Conservation (phyloP, 2,888 invertebrate genomes). For the Lapara coniferarum region DNA sequence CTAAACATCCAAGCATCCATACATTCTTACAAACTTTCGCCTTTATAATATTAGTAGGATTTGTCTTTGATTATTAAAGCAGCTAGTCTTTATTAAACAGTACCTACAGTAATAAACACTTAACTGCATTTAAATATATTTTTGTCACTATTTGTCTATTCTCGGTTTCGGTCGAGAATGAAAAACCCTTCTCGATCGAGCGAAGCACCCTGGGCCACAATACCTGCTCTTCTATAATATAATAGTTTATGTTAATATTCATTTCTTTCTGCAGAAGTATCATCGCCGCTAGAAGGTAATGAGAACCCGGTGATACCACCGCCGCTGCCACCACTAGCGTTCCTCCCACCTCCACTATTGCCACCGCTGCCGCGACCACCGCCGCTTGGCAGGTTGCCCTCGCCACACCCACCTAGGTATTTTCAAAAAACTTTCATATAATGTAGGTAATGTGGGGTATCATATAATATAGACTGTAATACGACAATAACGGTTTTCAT, state of each 20-base stretch:
- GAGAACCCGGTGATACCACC: slow-evolving; percentile 57
- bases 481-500: too few relatives aligned
- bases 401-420: slow-evolving; percentile 82
- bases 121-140: too few relatives aligned
- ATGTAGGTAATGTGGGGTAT: too few relatives aligned
- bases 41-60: too few relatives aligned
- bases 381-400: slow-evolving; percentile 82
- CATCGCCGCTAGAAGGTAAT: slow-evolving; percentile 76
- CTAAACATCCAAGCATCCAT: too few relatives aligned
- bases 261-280: slow-evolving; percentile 67
- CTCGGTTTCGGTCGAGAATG: slow-evolving; percentile 57
- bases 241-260: background rate
- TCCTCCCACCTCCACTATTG: slow-evolving; percentile 81
- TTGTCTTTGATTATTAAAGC: too few relatives aligned
- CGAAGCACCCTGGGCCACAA: slow-evolving; percentile 63
- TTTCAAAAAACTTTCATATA: background rate
- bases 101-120: too few relatives aligned
- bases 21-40: too few relatives aligned
- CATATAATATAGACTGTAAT: too few relatives aligned
- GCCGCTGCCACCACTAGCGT: slow-evolving; percentile 81
- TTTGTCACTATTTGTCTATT: too few relatives aligned
- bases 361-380: slow-evolving; percentile 86
- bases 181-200: too few relatives aligned
- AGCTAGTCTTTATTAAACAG: too few relatives aligned
- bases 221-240: slow-evolving; percentile 32